Base-by-base conservation (phyloP, 2,113 vertebrate genomes). In the Pelmatolapia mariae region DNA sequence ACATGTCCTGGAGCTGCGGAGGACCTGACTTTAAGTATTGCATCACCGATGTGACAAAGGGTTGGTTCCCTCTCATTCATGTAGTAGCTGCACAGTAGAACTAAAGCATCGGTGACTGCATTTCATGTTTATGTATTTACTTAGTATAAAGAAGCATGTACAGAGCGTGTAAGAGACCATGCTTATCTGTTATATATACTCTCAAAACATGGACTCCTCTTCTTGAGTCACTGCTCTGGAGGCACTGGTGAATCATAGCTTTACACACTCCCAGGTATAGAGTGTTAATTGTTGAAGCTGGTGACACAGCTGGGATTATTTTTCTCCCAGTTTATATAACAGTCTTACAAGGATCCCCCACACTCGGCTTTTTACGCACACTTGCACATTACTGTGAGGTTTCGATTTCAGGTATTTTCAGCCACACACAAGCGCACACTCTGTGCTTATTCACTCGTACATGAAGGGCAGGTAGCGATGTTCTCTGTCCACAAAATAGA, bases 1-100 rank as follows among this genome's bases (percentile, higher is more conserved):
- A 99, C 92, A 99, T 99, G 98, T 96, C 97, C 59, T 99, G 99
- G 99, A 97, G 97, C 93, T 99, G 99, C 0, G 98, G 98, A 79
- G 96, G 96, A 73, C 96, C 86, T 0, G 98, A 99, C 79, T 99
- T 98, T 93, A 99, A 98, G 91, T 99, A 99, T 95, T 92, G 95
- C 66, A 18, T 98, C 95, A 97, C 84, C 4, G 99, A 99, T 0
- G 97, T 99, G 63, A 95, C 98, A 78, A 98, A 98, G 93, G 99
- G 99, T 99, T 45, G 16, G 92, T 93, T 61, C 4, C 43, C 22
- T 24, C 16, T 84, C 36, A 4, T 38, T 52, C 12, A 5, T 10
- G 10, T 33, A 52, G 29, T 7, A 24, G 13, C 11, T 8, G 40
- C 59, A 47, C 19, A 52, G 57, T 19, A 9, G 50, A 83, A 11